Evolutionary conservation across 2,888 invertebrate species (phyloP), one percentile per base, ranked within the genome.

Genomic region (Dicycla oo): DNA sequence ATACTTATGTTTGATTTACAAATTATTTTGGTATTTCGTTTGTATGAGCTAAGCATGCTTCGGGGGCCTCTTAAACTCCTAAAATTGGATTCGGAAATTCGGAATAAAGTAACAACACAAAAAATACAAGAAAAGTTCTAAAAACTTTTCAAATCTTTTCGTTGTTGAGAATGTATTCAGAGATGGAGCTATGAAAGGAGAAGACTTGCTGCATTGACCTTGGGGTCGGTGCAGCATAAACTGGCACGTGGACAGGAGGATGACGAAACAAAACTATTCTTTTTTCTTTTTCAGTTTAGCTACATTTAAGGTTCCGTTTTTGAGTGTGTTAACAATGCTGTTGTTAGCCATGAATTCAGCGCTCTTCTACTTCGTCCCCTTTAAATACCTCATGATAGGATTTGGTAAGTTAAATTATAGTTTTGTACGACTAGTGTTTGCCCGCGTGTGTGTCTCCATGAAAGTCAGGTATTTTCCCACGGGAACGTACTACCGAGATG

Each of bases 221-320:
- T n/a, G n/a, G n/a, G n/a, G n/a, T n/a, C n/a, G n/a, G n/a, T n/a
- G n/a, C n/a, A n/a, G n/a, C 43, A 60, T 26, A 23, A 20, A 26
- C 15, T 40, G 26, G n/a, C 7, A 7, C 26, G 15, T n/a, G 4
- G 15, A 7, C 15, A n/a, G 5, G 3, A 11, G 43, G n/a, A 6
- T 23, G 38, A 38, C 23, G 30, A 47, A 38, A 51, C 1, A 40
- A 30, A 23, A 18, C 0, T 0, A n/a, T n/a, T n/a, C 34, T 15
- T 18, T 26, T 43, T 63, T 82, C 67, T 83, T 57, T 94, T 95
- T 86, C 92, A 96, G 95, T 78, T 88, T 96, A 73, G 89, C 91
- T 45, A 91, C 90, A 49, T 95, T 95, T 69, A 93, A 94, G 81
- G 92, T 95, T 10, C 95, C 95, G 0, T 95, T 93, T 81, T 79